Conservation (phyloP, 2,888 invertebrate species). For the Eurytoma californica region DNA sequence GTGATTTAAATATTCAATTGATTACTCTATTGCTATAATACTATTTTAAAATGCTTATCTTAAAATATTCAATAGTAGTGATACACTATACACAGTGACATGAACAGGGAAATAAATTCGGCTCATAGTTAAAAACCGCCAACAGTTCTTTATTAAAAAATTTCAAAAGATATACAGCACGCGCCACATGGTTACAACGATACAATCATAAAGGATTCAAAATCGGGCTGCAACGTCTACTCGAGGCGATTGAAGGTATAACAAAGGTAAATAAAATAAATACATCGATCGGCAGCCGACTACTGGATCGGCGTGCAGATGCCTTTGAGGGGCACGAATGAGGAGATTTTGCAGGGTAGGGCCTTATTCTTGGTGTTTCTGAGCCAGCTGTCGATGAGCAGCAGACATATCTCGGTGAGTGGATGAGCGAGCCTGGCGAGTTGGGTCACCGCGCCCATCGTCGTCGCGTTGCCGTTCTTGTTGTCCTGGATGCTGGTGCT, state of each 20-base stretch:
- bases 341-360: conserved; percentile 60
- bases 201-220: not conserved
- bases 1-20: too few species aligned
- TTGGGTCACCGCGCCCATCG: not conserved
- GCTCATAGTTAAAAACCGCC: not conserved
- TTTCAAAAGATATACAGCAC: not conserved
- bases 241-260: too few species aligned
- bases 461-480: not conserved
- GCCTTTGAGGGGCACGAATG: conserved; percentile 54
- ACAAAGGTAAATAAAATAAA: too few species aligned
- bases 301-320: conserved; percentile 49
- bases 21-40: too few species aligned
- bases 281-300: too few species aligned
- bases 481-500: not conserved
- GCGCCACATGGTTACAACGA: not conserved
- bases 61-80: too few species aligned
- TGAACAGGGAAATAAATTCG: too few species aligned
- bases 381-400: conserved; percentile 52
- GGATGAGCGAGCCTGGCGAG: not conserved
- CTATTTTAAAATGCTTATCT: too few species aligned
- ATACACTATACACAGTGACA: too few species aligned
- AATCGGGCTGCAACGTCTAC: too few species aligned
- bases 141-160: not conserved
- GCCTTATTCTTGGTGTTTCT: conserved; percentile 44
- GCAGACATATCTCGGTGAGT: not conserved